phyloP scores from a whole-genome alignment of 1,140 invertebrate species.

The Calliphora vicina region DNA sequence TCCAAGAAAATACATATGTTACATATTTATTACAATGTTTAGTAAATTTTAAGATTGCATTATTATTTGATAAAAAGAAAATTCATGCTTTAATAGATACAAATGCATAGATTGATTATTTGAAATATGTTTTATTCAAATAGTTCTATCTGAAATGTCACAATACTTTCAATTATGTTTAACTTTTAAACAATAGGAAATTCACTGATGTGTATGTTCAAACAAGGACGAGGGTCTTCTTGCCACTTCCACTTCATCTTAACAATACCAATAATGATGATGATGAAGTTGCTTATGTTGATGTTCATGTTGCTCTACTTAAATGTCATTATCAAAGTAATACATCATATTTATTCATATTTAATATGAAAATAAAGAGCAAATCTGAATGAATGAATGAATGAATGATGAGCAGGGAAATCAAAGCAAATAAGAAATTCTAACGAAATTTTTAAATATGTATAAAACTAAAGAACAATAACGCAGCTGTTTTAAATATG shows the following conservation, averaged over 20 bases:
- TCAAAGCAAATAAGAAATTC: not conserved
- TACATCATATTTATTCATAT: constrained; percentile 4
- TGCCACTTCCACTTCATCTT: not conserved
- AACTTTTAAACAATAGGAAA: not conserved
- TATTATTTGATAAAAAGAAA: too few relatives aligned
- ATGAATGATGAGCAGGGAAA: not conserved
- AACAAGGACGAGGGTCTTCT: not conserved
- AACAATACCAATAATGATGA: not conserved
- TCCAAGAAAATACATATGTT: too few relatives aligned
- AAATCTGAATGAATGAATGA: not conserved
- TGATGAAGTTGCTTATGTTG: not conserved
- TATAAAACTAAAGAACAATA: not conserved
- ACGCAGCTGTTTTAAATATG: not conserved
- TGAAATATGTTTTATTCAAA: too few relatives aligned
- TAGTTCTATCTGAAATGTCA: too few relatives aligned
- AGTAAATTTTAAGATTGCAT: too few relatives aligned
- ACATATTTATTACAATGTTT: too few relatives aligned
- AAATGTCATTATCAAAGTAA: constrained; percentile 14
- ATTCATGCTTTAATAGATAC: too few relatives aligned
- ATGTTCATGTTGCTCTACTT: not conserved
- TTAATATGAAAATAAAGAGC: not conserved
- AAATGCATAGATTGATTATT: too few relatives aligned
- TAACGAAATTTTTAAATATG: not conserved
- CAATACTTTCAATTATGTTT: too few relatives aligned
- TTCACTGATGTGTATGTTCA: not conserved